These are phyloP conservation scores for Cyprinodon brontotheroides DNA, from an alignment of 2,113 vertebrate species.

Conservation along the genomic window DNA sequence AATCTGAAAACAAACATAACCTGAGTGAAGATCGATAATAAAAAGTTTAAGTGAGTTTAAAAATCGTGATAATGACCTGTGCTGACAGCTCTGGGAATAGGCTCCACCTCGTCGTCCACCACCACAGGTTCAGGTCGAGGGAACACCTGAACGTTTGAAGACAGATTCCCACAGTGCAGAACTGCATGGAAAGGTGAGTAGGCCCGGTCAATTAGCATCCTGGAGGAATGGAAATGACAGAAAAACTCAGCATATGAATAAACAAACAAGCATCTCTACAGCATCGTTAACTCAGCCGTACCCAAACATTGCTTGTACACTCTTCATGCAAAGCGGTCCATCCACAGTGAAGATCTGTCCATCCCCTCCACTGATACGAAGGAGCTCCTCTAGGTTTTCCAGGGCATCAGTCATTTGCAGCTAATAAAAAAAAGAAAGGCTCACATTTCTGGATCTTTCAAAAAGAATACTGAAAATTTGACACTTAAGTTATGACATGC, in stretches of 20 bases:
- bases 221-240: conserved; percentile 58
- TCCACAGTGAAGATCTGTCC: conserved; percentile 97
- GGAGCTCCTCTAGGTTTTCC: conserved; percentile 92
- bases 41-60: neutral
- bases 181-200: conserved; percentile 96
- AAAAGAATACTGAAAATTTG: neutral
- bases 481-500: neutral
- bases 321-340: conserved; percentile 95
- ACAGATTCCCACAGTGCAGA: conserved; percentile 93
- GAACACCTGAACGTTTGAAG: conserved; percentile 97
- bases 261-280: neutral
- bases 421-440: conserved; percentile 54
- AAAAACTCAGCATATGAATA: neutral
- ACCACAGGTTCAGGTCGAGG: conserved; percentile 93
- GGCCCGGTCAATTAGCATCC: conserved; percentile 93
- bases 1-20: conserved; percentile 76
- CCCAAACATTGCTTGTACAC: conserved; percentile 98
- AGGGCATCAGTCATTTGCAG: conserved; percentile 91
- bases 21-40: neutral
- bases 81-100: conserved; percentile 87
- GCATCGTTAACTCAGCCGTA: conserved; percentile 26
- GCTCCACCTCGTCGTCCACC: conserved; percentile 95
- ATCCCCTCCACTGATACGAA: conserved; percentile 91
- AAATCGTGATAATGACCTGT: conserved; percentile 81
- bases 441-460: neutral